Percentiles rank a stretch among this genome's conserved stretches.
Evolutionary conservation across 2,888 invertebrate genomes (phyloP).

Genomic region (Iselma pallidipennis): DNA sequence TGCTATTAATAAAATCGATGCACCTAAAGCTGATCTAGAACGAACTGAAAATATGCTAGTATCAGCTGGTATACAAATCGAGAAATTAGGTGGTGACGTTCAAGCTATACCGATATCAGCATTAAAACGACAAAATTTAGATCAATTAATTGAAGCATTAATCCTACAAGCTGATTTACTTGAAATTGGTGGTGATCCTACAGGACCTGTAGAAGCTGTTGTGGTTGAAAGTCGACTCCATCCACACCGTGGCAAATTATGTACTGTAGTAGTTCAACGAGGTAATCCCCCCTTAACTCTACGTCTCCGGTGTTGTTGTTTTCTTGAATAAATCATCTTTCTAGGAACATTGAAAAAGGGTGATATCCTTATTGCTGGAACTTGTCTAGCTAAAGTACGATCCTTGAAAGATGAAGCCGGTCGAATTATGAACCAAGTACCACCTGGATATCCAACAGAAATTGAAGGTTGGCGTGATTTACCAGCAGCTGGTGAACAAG

Average conservation of each 20-base stretch:
- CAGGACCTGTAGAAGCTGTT: conserved; percentile 84
- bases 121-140: conserved; percentile 77
- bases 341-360: conserved; percentile 80
- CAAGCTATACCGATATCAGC: conserved; percentile 94
- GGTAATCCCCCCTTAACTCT: too few relatives aligned
- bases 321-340: conserved; percentile 5
- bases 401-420: conserved; percentile 80
- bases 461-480: conserved; percentile 90
- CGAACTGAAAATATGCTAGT: conserved; percentile 75
- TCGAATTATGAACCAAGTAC: conserved; percentile 64
- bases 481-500: conserved; percentile 85
- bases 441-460: conserved; percentile 82
- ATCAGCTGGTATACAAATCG: conserved; percentile 79
- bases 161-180: conserved; percentile 82
- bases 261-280: conserved; percentile 81
- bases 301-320: too few relatives aligned
- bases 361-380: conserved; percentile 78
- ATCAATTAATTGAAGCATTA: conserved; percentile 80
- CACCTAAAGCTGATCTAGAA: conserved; percentile 86
- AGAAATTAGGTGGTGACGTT: conserved; percentile 88
- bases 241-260: conserved; percentile 73
- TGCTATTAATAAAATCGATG: conserved; percentile 98
- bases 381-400: conserved; percentile 82
- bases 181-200: conserved; percentile 82
- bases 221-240: conserved; percentile 85